These are phyloP conservation scores for Aphidius ervi DNA, from an alignment of 1,140 invertebrate genomes.

Conservation along the genomic window DNA sequence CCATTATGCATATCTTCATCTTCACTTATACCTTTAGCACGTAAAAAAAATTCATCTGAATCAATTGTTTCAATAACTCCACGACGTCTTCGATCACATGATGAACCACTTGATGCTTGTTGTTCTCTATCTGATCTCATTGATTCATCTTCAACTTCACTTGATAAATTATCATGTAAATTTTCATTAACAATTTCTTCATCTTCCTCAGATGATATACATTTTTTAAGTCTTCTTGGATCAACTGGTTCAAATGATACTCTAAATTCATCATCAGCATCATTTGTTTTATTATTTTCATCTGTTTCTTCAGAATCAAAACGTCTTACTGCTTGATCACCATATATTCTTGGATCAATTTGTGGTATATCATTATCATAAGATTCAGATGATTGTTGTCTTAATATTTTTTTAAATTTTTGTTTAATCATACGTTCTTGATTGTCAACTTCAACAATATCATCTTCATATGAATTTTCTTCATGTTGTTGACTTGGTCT, in stretches of 20 bases:
- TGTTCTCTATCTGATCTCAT: constrained; percentile 48
- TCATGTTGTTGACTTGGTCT: constrained; percentile 15
- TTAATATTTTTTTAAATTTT: constrained; percentile 15
- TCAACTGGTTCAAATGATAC: constrained; percentile 37
- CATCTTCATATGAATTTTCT: constrained; percentile 17
- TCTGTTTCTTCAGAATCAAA: constrained; percentile 20
- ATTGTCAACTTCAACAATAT: constrained; percentile 22
- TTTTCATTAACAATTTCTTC: constrained; percentile 24
- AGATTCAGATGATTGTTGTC: constrained; percentile 29
- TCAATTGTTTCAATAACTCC: constrained; percentile 78
- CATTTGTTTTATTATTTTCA: too few species aligned
- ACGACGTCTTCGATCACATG: constrained; percentile 50
- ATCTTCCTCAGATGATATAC: background rate
- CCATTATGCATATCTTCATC: constrained; percentile 71
- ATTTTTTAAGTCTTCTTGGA: constrained; percentile 29
- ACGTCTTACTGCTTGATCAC: constrained; percentile 25
- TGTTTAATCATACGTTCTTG: constrained; percentile 10
- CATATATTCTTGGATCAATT: constrained; percentile 28
- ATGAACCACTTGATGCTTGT: constrained; percentile 52
- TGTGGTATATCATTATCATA: constrained; percentile 31
- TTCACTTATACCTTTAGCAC: constrained; percentile 73
- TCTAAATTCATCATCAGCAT: constrained; percentile 26
- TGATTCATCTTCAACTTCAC: constrained; percentile 28
- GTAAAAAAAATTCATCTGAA: constrained; percentile 80
- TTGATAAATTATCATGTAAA: constrained; percentile 24